A percentile compares a stretch with the other conserved stretches of the same genome.
These are phyloP conservation scores for Drosophila nannoptera DNA, from an alignment of 1,140 invertebrate species.

Conservation along the genomic window DNA sequence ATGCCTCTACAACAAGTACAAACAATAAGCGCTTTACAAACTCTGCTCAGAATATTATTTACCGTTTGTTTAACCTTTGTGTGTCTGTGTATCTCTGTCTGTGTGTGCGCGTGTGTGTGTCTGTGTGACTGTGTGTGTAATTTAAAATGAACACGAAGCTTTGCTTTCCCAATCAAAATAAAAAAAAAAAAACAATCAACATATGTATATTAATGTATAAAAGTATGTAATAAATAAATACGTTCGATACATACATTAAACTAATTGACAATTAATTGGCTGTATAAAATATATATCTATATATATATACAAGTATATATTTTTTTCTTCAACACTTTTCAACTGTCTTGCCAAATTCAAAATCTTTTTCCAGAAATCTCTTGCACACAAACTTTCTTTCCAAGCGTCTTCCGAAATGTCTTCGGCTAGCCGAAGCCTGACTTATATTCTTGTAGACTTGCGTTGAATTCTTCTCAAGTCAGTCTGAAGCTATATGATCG, in stretches of 20 bases:
- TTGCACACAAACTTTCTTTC: neutral
- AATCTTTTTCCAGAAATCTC: slow-evolving; percentile 5
- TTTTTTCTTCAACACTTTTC: slow-evolving; percentile 2
- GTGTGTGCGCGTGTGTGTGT: slow-evolving; percentile 26
- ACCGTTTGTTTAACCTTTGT: slow-evolving; percentile 33
- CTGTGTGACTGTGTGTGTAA: slow-evolving; percentile 26
- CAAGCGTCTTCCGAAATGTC: neutral
- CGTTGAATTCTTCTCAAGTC: no score
- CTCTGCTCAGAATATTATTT: slow-evolving; percentile 52
- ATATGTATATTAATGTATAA: slow-evolving; percentile 36
- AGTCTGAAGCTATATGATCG: no score
- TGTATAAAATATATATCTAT: slow-evolving; percentile 4
- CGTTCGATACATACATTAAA: slow-evolving; percentile 23
- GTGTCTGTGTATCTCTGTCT: slow-evolving; percentile 31
- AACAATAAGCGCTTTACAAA: slow-evolving; percentile 56
- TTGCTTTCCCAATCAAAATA: slow-evolving; percentile 26
- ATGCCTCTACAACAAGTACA: slow-evolving; percentile 38
- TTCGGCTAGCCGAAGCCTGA: no score
- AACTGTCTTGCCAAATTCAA: slow-evolving; percentile 10
- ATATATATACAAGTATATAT: neutral
- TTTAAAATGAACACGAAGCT: slow-evolving; percentile 29
- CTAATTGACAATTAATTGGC: slow-evolving; percentile 15
- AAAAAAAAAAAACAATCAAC: slow-evolving; percentile 9
- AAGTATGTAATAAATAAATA: slow-evolving; percentile 14
- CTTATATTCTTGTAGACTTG: no score